Evolutionary conservation across 2,888 invertebrate genomes (phyloP), one percentile per base, ranked within the genome.

Genomic region (Amblyjoppa fuscipennis): DNA sequence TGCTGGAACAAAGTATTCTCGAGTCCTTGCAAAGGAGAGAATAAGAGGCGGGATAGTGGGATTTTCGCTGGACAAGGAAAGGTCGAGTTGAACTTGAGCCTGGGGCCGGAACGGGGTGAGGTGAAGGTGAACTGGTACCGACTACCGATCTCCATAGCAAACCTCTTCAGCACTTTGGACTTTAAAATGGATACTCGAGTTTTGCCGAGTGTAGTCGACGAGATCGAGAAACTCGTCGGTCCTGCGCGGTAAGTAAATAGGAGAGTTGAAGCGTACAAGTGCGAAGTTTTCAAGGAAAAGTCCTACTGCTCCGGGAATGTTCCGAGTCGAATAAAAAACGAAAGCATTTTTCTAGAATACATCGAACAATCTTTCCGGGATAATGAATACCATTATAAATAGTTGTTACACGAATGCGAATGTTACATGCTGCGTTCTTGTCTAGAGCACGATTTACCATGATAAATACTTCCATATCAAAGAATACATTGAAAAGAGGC

Each of bases 171-270:
- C 53, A 77, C 82, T 77, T 83, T 77, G 59, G 77, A 83, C 82
- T 83, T 77, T 71, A 83, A 83, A 83, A 83, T 77, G 71, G 77
- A 82, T 77, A 82, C 77, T 77, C 71, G 71, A 83, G 77, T 83
- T 83, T 77, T 73, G 82, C 82, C 71, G 73, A 83, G 77, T 77
- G 82, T 53, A 66, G 70, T 53, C 77, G 49, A 53, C 77, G 49
- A 83, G 73, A 83, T 78, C 68, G 82, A 45, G 82, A 83, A 77
- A 83, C 66, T 83, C 82, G 45, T 51, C 59, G 25, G 59, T 71
- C 20, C 49, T 34, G 25, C 45, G 59, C 64, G 64, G 70, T 77
- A 78, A 83, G 82, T 83, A 83, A 83, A 83, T 77, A 77, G 77
- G 16, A 25, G 73, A 83, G 73, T 71, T 68, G 25, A 51, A 68